phyloP scores from a whole-genome alignment of 2,797 vertebrate genomes.

The Gymnodraco acuticeps region DNA sequence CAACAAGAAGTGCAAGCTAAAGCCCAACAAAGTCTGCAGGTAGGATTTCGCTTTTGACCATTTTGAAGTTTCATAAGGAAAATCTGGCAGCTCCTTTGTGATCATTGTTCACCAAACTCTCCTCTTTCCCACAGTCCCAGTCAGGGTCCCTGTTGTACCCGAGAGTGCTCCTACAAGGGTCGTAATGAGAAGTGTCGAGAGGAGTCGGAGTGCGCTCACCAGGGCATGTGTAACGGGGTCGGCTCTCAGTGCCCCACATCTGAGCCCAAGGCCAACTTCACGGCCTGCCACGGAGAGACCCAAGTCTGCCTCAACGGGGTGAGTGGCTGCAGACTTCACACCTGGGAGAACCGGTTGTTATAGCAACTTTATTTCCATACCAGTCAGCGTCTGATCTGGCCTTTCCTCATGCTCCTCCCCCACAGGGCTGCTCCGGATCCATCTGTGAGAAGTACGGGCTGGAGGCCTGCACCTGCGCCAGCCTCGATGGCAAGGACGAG shows the following conservation, averaged over 20 bases:
- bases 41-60: conserved; percentile 55
- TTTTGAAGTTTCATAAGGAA: not conserved
- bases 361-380: conserved; percentile 38
- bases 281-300: conserved; percentile 94
- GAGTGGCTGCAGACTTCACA: conserved; percentile 54
- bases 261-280: conserved; percentile 94
- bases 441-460: conserved; percentile 97
- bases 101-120: not conserved
- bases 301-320: conserved; percentile 99
- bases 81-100: not conserved
- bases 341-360: conserved; percentile 36
- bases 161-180: conserved; percentile 86
- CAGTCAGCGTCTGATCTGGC: conserved; percentile 47
- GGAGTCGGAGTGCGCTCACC: conserved; percentile 95
- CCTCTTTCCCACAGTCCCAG: conserved; percentile 87
- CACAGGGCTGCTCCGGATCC: conserved; percentile 96
- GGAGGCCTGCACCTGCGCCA: conserved; percentile 97
- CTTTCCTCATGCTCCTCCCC: conserved; percentile 46
- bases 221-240: conserved; percentile 92
- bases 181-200: conserved; percentile 93
- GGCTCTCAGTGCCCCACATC: conserved; percentile 93
- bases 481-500: conserved; percentile 94
- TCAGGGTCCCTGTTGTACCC: conserved; percentile 96
- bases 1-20: conserved; percentile 94
- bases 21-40: conserved; percentile 94